Conservation (phyloP, 2,888 invertebrate genomes). For the Diarsia rubi region DNA sequence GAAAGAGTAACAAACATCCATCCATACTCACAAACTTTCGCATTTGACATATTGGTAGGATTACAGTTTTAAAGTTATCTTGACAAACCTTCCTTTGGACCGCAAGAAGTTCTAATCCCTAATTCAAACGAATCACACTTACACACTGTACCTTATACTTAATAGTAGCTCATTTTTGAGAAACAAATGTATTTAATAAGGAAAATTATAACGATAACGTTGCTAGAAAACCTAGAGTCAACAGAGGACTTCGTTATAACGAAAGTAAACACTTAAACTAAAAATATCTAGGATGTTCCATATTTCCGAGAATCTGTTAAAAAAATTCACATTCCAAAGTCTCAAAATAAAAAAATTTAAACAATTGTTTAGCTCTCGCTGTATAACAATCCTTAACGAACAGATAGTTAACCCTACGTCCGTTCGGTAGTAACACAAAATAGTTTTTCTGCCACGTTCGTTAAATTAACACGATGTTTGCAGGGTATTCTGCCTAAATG, state of each 20-base stretch:
- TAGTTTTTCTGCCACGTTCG: conserved; percentile 80
- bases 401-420: conserved; percentile 77
- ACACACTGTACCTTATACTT: neutral
- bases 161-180: neutral
- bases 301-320: neutral
- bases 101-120: neutral
- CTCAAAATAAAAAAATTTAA: neutral
- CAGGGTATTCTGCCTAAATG: conserved; percentile 51
- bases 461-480: conserved; percentile 77
- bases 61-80: neutral
- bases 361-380: conserved; percentile 12
- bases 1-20: too few relatives aligned
- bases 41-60: too few relatives aligned
- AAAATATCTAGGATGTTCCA: neutral
- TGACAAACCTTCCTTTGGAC: neutral
- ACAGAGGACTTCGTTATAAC: neutral
- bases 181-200: neutral
- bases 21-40: too few relatives aligned
- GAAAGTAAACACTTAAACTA: neutral
- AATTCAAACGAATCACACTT: too few relatives aligned
- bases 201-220: neutral
- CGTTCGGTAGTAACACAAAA: conserved; percentile 69
- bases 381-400: conserved; percentile 61
- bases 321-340: neutral
- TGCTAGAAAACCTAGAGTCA: neutral